Percentiles rank a stretch among this genome's conserved stretches.
These are phyloP conservation scores for Pachydiplax longipennis DNA, from an alignment of 2,888 invertebrate species.

Conservation along the genomic window DNA sequence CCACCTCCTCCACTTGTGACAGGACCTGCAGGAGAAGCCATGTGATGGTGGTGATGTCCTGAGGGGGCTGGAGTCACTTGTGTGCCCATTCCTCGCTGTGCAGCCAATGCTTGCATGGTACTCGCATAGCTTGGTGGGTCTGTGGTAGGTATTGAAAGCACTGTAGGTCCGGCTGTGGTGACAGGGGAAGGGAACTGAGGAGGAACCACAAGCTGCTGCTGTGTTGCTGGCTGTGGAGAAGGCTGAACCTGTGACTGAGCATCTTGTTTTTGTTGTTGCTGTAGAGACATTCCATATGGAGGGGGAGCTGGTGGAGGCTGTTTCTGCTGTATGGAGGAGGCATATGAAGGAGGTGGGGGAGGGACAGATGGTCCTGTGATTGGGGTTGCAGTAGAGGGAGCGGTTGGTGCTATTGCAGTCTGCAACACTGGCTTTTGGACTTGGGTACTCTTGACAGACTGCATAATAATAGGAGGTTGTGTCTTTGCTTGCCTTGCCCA, in stretches of 20 bases:
- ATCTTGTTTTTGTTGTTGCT: constrained; percentile 48
- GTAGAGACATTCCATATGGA: constrained; percentile 59
- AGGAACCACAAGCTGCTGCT: constrained; percentile 48
- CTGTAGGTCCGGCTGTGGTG: constrained; percentile 58
- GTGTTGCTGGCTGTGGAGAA: constrained; percentile 56
- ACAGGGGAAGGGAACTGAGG: constrained; percentile 50
- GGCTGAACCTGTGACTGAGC: constrained; percentile 46
- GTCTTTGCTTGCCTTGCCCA: constrained; percentile 86
- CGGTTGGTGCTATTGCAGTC: constrained; percentile 92
- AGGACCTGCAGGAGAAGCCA: constrained; percentile 47
- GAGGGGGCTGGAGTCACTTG: constrained; percentile 48
- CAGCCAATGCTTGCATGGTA: constrained; percentile 84
- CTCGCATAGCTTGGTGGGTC: constrained; percentile 93
- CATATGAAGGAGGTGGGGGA: constrained; percentile 84
- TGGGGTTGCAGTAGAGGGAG: constrained; percentile 69
- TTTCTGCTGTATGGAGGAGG: constrained; percentile 81
- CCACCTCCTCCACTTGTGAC: background rate
- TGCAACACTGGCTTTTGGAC: constrained; percentile 94
- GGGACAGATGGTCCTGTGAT: constrained; percentile 63
- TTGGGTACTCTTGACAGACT: constrained; percentile 94
- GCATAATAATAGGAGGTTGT: constrained; percentile 95
- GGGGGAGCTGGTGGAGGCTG: constrained; percentile 58
- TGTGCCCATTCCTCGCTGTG: constrained; percentile 64
- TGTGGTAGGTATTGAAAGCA: constrained; percentile 65
- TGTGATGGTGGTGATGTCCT: constrained; percentile 65